Percentiles rank a stretch among this genome's conserved stretches.
These are phyloP conservation scores for Rhodophaea formosa DNA, from an alignment of 2,888 invertebrate genomes.

Conservation along the genomic window DNA sequence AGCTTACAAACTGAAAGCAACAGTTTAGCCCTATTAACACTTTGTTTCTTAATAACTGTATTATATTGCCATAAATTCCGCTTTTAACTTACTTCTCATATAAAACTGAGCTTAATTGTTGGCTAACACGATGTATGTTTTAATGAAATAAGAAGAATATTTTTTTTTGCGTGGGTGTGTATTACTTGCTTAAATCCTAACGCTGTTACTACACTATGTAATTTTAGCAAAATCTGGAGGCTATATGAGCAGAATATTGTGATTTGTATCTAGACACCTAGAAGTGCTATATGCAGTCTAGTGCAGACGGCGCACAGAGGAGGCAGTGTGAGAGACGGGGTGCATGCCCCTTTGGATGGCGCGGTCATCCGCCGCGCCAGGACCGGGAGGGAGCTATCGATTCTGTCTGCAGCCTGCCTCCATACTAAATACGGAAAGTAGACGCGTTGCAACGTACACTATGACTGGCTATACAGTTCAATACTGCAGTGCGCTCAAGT, in stretches of 20 bases:
- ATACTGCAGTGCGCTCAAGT: constrained; percentile 53
- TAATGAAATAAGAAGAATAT: no score
- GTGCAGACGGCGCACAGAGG: constrained; percentile 15
- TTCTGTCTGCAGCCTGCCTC: constrained; percentile 66
- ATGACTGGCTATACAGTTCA: constrained; percentile 35
- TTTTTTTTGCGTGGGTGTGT: no score
- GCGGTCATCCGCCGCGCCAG: constrained; percentile 49
- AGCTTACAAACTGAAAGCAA: neutral
- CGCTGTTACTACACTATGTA: no score
- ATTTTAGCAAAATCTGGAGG: no score
- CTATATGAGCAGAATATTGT: neutral
- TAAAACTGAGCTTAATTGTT: no score
- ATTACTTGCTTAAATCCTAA: no score
- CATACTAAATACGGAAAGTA: constrained; percentile 61
- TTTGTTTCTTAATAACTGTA: no score
- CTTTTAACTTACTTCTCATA: no score
- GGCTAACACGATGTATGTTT: no score
- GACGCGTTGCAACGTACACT: constrained; percentile 42
- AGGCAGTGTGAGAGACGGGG: constrained; percentile 42
- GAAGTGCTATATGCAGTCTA: constrained; percentile 4
- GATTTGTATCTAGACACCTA: neutral
- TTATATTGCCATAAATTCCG: no score
- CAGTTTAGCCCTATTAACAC: no score
- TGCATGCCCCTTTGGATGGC: constrained; percentile 52
- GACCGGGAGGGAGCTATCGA: constrained; percentile 61